Evolutionary conservation across 2,797 vertebrate species (phyloP).

Genomic region (Synanceia verrucosa): DNA sequence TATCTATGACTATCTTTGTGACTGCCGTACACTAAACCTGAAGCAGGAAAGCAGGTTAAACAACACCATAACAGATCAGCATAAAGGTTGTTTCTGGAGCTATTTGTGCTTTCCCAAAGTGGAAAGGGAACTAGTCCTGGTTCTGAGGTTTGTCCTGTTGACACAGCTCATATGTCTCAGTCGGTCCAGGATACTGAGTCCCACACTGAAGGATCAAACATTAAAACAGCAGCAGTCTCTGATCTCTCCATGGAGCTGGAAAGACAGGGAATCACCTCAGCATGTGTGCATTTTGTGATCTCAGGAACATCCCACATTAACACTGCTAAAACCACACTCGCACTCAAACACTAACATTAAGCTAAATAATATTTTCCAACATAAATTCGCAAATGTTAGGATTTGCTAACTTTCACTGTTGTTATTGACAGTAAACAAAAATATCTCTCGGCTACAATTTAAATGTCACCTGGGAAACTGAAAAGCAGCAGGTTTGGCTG

Average conservation of each 20-base stretch:
- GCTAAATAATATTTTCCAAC: no score
- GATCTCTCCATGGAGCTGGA: slow-evolving; percentile 51
- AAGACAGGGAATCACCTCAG: slow-evolving; percentile 8
- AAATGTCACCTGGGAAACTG: neutral
- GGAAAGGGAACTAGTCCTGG: neutral
- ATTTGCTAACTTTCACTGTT: neutral
- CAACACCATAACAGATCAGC: neutral
- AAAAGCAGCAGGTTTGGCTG: neutral
- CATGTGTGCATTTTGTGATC: slow-evolving; percentile 3
- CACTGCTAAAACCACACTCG: neutral
- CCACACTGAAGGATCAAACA: slow-evolving; percentile 46
- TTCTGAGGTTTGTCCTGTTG: neutral
- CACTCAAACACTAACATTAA: neutral
- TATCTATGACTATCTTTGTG: neutral
- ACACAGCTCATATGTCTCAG: neutral
- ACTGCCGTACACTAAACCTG: neutral
- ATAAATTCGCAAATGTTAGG: neutral
- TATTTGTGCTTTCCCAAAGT: neutral
- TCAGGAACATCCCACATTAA: slow-evolving; percentile 10
- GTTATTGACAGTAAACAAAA: neutral
- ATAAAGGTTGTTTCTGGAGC: neutral
- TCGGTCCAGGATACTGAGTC: slow-evolving; percentile 10
- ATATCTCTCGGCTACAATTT: neutral
- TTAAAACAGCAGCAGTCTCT: slow-evolving; percentile 43
- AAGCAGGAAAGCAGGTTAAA: neutral